phyloP scores from a whole-genome alignment of 2,113 vertebrate species.

The Limanda limanda region DNA sequence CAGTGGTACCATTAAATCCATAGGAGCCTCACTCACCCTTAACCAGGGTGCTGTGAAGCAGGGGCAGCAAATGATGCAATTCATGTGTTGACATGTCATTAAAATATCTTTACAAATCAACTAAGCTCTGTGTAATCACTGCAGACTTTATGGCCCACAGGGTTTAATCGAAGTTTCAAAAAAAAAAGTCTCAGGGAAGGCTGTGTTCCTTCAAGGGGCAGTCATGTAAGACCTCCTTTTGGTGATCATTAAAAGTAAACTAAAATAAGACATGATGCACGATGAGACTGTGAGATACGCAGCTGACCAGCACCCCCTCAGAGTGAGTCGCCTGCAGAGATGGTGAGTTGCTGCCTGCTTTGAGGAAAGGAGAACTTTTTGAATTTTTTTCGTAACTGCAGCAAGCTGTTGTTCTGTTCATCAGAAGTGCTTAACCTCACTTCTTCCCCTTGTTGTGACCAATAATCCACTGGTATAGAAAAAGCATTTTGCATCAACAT shows the following conservation, averaged over 20 bases:
- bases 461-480: not conserved
- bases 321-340: slow-evolving; percentile 22
- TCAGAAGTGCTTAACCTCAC: not conserved
- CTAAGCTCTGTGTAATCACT: not conserved
- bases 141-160: not conserved
- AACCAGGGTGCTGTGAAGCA: slow-evolving; percentile 11
- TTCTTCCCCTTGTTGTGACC: not conserved
- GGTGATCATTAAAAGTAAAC: not conserved
- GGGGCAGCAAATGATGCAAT: no score
- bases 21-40: not conserved
- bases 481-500: no score
- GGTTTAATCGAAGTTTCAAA: slow-evolving; percentile 8
- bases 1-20: not conserved
- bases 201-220: no score
- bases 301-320: not conserved
- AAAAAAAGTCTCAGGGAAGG: not conserved
- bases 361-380: not conserved
- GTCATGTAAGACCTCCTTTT: not conserved
- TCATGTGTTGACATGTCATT: no score
- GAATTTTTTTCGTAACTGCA: not conserved
- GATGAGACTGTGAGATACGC: not conserved
- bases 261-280: slow-evolving; percentile 4
- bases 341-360: slow-evolving; percentile 9
- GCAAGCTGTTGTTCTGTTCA: not conserved
- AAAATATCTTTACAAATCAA: slow-evolving; percentile 6